A percentile compares a stretch with the other conserved stretches of the same genome.
Conservation (phyloP, 1,140 invertebrate genomes). For the Himalopsyche phryganea region DNA sequence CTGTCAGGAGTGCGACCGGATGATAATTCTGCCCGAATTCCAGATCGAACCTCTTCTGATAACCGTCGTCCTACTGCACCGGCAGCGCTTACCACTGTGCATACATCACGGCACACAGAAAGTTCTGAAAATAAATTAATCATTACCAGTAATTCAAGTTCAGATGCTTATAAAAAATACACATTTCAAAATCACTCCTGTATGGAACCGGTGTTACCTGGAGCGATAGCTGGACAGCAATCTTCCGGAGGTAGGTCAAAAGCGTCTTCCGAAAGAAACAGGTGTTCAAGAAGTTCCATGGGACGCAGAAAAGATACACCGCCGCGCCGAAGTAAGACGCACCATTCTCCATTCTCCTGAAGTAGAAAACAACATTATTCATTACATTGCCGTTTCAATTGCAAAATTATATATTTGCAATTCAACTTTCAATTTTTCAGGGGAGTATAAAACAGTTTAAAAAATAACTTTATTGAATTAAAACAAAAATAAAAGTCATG, state of each 20-base stretch:
- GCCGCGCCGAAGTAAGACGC: slow-evolving; percentile 45
- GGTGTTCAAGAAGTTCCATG: slow-evolving; percentile 70
- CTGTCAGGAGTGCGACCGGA: slow-evolving; percentile 21
- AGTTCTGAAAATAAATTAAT: no score
- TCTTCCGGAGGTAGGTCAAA: slow-evolving; percentile 25
- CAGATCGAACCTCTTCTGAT: slow-evolving; percentile 20
- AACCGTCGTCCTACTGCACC: slow-evolving; percentile 20
- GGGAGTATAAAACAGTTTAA: no score
- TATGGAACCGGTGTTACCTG: slow-evolving; percentile 5
- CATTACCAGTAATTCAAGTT: no score
- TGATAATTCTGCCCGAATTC: not conserved
- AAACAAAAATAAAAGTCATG: no score
- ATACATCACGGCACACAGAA: slow-evolving; percentile 17
- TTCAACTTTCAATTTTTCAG: not conserved
- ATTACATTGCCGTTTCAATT: not conserved
- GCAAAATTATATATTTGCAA: not conserved
- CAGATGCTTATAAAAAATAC: no score
- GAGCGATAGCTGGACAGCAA: slow-evolving; percentile 15
- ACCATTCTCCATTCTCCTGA: slow-evolving; percentile 46
- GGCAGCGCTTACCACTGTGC: slow-evolving; percentile 20
- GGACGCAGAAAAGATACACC: slow-evolving; percentile 68
- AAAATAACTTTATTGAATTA: no score
- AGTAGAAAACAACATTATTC: not conserved
- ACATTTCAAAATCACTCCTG: not conserved
- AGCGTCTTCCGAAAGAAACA: slow-evolving; percentile 62